phyloP scores from a whole-genome alignment of 2,888 invertebrate genomes.

The Caenorhabditis afra region DNA sequence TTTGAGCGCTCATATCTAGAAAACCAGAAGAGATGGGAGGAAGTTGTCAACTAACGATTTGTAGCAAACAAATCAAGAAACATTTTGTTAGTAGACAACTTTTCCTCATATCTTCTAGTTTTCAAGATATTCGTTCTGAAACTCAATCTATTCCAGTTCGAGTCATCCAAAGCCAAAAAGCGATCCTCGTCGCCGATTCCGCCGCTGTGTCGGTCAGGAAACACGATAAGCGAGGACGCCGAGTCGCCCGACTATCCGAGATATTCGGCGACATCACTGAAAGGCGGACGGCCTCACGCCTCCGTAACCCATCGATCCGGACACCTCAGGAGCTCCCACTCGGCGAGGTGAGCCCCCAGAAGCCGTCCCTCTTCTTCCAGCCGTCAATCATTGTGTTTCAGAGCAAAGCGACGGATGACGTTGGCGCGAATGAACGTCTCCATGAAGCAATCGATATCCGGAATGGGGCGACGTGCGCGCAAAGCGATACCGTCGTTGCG shows the following conservation, averaged over 20 bases:
- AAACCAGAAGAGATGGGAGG: no score
- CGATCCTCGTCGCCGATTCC: slow-evolving; percentile 62
- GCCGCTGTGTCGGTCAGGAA: slow-evolving; percentile 47
- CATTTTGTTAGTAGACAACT: no score
- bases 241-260: slow-evolving; percentile 67
- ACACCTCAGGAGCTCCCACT: slow-evolving; percentile 17
- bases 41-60: no score
- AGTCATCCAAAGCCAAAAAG: slow-evolving; percentile 33
- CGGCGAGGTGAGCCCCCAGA: slow-evolving; percentile 21
- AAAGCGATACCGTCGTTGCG: slow-evolving; percentile 68
- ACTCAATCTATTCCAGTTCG: slow-evolving; percentile 6
- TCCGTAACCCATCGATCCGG: slow-evolving; percentile 20
- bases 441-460: slow-evolving; percentile 64
- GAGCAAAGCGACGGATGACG: slow-evolving; percentile 62
- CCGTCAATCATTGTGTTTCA: no score
- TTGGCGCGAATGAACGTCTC: slow-evolving; percentile 59
- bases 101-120: no score
- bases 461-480: slow-evolving; percentile 57
- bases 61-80: no score
- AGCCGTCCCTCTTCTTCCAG: no score
- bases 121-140: not conserved
- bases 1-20: no score
- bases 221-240: slow-evolving; percentile 34
- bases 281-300: slow-evolving; percentile 50
- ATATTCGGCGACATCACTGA: slow-evolving; percentile 60